Evolutionary conservation across 2,113 vertebrate genomes (phyloP).

Genomic region (Clarias gariepinus): DNA sequence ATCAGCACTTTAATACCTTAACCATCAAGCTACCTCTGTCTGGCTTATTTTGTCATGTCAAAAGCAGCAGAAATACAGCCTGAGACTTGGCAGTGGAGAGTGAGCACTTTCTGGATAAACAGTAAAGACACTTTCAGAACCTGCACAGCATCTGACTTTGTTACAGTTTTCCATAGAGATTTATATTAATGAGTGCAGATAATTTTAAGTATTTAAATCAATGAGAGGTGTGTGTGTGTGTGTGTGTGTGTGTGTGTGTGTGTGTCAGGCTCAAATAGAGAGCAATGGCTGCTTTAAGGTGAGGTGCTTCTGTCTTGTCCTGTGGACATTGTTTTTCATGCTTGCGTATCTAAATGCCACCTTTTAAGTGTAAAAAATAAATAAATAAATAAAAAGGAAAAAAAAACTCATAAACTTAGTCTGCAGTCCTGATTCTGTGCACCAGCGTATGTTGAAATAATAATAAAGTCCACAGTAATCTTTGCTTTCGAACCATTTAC

Average conservation of each 20-base stretch:
- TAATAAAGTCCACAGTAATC: not conserved
- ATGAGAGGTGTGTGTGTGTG: not conserved
- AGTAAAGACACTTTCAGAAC: not conserved
- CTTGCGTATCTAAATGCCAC: not conserved
- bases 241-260: not conserved
- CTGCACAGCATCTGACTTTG: not conserved
- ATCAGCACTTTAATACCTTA: no score
- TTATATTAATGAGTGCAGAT: not conserved
- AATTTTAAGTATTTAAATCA: not conserved
- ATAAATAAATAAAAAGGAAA: not conserved
- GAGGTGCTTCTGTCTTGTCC: not conserved
- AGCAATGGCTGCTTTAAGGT: not conserved
- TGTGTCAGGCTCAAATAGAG: not conserved
- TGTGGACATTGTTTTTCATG: not conserved
- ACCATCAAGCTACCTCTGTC: no score
- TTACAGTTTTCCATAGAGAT: not conserved
- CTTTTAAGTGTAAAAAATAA: not conserved
- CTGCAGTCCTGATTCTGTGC: not conserved
- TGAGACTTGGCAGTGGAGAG: not conserved
- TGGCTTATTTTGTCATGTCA: not conserved
- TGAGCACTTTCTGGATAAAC: not conserved
- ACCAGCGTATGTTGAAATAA: not conserved
- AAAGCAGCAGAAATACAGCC: not conserved
- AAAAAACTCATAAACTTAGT: not conserved
- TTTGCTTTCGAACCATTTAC: not conserved